Evolutionary conservation across 53 echinoderm and acorn worm genomes (phyloP), one percentile per base, ranked within the genome.

Genomic region (Mesocentrotus franciscanus): DNA sequence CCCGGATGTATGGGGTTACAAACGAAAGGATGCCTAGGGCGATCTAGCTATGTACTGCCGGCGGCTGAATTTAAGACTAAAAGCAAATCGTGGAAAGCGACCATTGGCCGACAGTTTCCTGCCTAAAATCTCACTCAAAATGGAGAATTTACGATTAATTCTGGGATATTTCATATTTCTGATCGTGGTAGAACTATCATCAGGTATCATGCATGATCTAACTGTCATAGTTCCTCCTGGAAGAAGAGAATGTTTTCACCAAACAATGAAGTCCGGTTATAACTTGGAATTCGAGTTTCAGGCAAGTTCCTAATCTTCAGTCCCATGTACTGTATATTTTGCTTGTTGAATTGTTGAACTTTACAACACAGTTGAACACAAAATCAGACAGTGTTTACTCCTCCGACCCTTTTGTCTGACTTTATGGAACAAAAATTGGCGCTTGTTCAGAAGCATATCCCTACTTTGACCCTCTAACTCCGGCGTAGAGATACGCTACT

Each of bases 231-330:
- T 98, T 30, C 98, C 98, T 2, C 94, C 98, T 32, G 98, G 98
- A 34, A 96, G 96, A 60, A 95, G 98, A 64, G 98, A 98, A 94
- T 98, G 98, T 95, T 98, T 98, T 58, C 97, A 98, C 76, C 98
- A 98, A 55, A 95, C 96, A 26, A 97, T 98, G 79, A 97, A 97
- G 60, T 97, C 96, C 75, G 95, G 95, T 34, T 90, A 95, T 39
- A 97, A 96, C 6, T 95, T 98, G 84, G 98, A 98, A 79, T 98
- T 98, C 83, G 98, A 98, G 75, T 98, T 97, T 36, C 98, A 98
- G 98, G 98, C 96, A 75, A 93, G 42, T 81, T 13, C 60, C 29
- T 58, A 33, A 13, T 59, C 3, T 32, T 8, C 71, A 15, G 92
- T 68, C 92, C 92, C 92, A 66, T 66, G 16, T 64, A 20, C 10